A percentile compares a stretch with the other conserved stretches of the same genome.
phyloP scores from a whole-genome alignment of 2,888 invertebrate genomes.

The Bruchidius siliquastri region DNA sequence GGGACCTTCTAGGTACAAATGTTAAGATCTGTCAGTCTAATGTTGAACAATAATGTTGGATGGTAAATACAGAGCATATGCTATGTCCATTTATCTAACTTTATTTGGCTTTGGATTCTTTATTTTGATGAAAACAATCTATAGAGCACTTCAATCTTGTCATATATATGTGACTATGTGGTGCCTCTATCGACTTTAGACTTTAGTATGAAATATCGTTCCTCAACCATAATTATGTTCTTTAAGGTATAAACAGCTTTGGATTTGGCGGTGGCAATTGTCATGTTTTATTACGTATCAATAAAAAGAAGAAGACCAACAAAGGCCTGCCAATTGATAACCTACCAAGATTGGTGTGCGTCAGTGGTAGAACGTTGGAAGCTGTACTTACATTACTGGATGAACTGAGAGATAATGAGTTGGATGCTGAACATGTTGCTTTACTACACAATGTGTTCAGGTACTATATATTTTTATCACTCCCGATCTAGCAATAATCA shows the following conservation, averaged over 20 bases:
- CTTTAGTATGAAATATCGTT: no score
- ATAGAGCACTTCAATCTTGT: no score
- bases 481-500: no score
- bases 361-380: slow-evolving; percentile 76
- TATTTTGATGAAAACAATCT: no score
- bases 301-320: slow-evolving; percentile 58
- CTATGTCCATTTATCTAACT: no score
- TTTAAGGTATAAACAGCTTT: slow-evolving; percentile 83
- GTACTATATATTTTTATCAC: slow-evolving; percentile 11
- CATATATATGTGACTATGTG: no score
- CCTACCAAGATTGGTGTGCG: slow-evolving; percentile 67
- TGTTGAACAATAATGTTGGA: no score
- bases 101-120: no score
- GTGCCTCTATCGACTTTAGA: no score
- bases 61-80: no score
- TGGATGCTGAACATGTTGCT: slow-evolving; percentile 32
- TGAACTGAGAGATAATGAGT: slow-evolving; percentile 53
- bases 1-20: no score
- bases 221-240: slow-evolving; percentile 15
- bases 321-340: slow-evolving; percentile 58
- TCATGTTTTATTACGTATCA: slow-evolving; percentile 62
- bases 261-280: slow-evolving; percentile 91
- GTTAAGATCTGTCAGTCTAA: no score
- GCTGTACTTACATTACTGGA: slow-evolving; percentile 63
- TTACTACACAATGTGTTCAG: slow-evolving; percentile 36